These are phyloP conservation scores for Tachysurus fulvidraco DNA, from an alignment of 2,113 vertebrate genomes.

Conservation along the genomic window DNA sequence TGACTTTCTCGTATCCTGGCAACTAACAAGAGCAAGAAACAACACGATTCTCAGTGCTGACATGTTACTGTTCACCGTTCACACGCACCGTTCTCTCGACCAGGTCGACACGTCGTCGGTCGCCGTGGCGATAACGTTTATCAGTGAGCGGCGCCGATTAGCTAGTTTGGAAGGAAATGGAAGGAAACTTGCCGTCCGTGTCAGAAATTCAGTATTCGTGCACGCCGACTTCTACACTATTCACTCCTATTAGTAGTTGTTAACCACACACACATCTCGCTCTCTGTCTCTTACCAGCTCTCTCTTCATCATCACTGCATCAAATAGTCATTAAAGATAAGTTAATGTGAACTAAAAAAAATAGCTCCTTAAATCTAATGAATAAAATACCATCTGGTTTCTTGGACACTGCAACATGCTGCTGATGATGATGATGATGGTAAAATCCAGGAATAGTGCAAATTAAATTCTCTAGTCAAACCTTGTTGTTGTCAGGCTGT, in stretches of 20 bases:
- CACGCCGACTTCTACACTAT: no score
- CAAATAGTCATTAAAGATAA: not conserved
- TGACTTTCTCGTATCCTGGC: not conserved
- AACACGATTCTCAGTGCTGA: not conserved
- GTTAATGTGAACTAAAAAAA: not conserved
- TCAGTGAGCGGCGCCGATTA: no score
- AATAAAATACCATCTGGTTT: not conserved
- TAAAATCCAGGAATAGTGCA: not conserved
- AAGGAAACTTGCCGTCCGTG: no score
- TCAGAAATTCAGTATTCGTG: no score
- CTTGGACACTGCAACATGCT: not conserved
- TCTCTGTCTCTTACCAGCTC: no score
- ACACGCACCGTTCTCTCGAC: no score
- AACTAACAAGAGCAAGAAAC: not conserved
- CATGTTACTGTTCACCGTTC: not conserved
- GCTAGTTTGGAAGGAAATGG: no score
- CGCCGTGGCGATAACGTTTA: no score
- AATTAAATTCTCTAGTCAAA: not conserved
- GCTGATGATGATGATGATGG: not conserved
- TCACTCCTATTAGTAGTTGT: no score
- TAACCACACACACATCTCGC: no score
- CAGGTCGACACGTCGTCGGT: no score
- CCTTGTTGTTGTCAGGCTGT: conserved; percentile 5
- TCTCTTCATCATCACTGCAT: not conserved
- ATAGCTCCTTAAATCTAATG: not conserved